Evolutionary conservation across 2,797 vertebrate genomes (phyloP).

Genomic region (Microhierax caerulescens): DNA sequence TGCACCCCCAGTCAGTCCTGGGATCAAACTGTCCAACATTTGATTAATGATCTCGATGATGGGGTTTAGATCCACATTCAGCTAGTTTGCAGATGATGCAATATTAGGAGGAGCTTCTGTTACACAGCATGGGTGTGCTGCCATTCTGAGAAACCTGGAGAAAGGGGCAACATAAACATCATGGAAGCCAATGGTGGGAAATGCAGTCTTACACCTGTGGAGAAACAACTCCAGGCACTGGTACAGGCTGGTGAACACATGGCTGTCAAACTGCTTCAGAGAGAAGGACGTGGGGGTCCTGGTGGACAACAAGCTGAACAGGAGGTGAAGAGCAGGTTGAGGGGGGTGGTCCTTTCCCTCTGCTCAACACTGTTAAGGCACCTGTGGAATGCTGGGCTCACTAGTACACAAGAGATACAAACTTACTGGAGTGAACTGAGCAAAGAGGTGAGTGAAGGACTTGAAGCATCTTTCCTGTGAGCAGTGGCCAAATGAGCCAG

Average conservation of each 20-base stretch:
- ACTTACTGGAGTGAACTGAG: background rate
- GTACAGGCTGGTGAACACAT: background rate
- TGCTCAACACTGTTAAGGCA: background rate
- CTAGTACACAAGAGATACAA: background rate
- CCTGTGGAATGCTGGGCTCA: background rate
- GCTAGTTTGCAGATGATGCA: background rate
- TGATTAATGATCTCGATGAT: background rate
- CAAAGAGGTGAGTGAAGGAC: background rate
- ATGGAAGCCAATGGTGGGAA: too few relatives aligned
- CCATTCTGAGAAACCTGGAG: background rate
- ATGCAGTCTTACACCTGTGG: too few relatives aligned
- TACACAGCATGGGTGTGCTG: background rate
- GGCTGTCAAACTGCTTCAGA: background rate
- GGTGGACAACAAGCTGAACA: background rate
- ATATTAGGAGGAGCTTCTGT: background rate
- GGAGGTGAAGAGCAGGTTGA: background rate
- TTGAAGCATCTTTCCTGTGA: background rate
- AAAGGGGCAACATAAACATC: too few relatives aligned
- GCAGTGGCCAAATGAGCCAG: background rate
- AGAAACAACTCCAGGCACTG: too few relatives aligned
- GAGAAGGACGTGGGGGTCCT: background rate
- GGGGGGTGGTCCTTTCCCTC: background rate
- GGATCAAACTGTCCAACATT: background rate
- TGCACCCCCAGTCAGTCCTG: background rate
- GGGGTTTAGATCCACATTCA: background rate